Evolutionary conservation across 2,797 vertebrate genomes (phyloP).

Genomic region (Microchirus variegatus): DNA sequence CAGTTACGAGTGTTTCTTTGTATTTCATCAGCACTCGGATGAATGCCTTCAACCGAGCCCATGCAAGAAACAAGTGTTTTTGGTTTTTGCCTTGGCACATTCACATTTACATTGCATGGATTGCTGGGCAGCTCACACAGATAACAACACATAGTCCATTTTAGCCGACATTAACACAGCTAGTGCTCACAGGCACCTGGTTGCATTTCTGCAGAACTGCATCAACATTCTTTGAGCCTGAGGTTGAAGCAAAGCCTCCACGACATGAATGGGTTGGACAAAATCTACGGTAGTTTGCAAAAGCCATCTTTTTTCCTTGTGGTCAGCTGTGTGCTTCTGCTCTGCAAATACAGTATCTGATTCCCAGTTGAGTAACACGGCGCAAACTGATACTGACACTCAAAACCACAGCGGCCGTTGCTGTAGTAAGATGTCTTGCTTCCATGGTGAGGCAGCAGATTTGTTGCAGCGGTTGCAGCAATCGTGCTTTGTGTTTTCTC

Average conservation of each 20-base stretch:
- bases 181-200: slow-evolving; percentile 14
- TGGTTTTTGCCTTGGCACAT: background rate
- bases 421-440: slow-evolving; percentile 53
- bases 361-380: slow-evolving; percentile 33
- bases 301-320: background rate
- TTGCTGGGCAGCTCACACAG: slow-evolving; percentile 11
- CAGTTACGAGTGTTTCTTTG: slow-evolving; percentile 44
- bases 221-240: background rate
- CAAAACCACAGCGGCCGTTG: slow-evolving; percentile 26
- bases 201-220: background rate
- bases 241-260: slow-evolving; percentile 3
- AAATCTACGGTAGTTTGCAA: background rate
- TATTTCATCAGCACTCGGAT: slow-evolving; percentile 36
- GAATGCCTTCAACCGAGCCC: slow-evolving; percentile 21
- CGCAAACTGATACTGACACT: slow-evolving; percentile 45
- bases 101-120: too few relatives aligned
- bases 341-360: slow-evolving; percentile 10
- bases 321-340: slow-evolving; percentile 17
- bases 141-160: slow-evolving; percentile 19
- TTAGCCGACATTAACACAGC: slow-evolving; percentile 28
- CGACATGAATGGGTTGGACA: background rate
- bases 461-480: slow-evolving; percentile 66
- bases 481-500: slow-evolving; percentile 52
- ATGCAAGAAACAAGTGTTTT: slow-evolving; percentile 1
- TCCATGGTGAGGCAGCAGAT: slow-evolving; percentile 62